Base-by-base conservation (phyloP, 1,140 invertebrate species). In the Drosophila pallidifrons region DNA sequence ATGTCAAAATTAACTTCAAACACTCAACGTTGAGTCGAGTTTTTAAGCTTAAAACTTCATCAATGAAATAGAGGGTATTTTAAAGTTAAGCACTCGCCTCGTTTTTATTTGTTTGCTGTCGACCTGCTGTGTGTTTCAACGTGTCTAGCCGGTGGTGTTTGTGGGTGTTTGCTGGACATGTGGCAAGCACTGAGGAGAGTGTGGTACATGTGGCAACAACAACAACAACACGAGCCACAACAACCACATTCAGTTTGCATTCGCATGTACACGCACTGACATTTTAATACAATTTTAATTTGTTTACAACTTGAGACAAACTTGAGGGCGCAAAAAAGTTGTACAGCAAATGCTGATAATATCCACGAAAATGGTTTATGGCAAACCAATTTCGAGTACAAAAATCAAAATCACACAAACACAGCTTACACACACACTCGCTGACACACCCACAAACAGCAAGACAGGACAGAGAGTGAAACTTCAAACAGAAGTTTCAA, bases 251-350 rank as follows among this genome's bases (percentile, higher is more conserved):
- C 49, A 7, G n/a, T 49, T 4, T 15, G 15, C 55, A 47, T 15
- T 67, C 49, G 58, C 65, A 85, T 68, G 58, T 74, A 64, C 59
- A 71, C 52, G 54, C 57, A 51, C 73, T 81, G 69, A 77, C 74
- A 85, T 85, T 85, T 86, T 72, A 85, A 82, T 87, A 74, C 81
- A 89, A 88, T 83, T 88, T 83, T 83, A 89, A 88, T 88, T 88
- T 88, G 85, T 88, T 87, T 88, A 83, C 77, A 79, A 82, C 81
- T 85, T 85, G 67, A 68, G 66, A 74, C 61, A 85, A 85, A 83
- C 78, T 85, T 85, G 38, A 49, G 45, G 20, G 46, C 58, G 49
- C 71, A 58, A 55, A 81, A 81, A 74, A 45, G 55, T 75, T 41
- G 45, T 25, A 25, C 30, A 60, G 64, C 51, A 25, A 25, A 25